These are phyloP conservation scores for Nyctibius bracteatus DNA, from an alignment of 2,113 vertebrate species.

Conservation along the genomic window DNA sequence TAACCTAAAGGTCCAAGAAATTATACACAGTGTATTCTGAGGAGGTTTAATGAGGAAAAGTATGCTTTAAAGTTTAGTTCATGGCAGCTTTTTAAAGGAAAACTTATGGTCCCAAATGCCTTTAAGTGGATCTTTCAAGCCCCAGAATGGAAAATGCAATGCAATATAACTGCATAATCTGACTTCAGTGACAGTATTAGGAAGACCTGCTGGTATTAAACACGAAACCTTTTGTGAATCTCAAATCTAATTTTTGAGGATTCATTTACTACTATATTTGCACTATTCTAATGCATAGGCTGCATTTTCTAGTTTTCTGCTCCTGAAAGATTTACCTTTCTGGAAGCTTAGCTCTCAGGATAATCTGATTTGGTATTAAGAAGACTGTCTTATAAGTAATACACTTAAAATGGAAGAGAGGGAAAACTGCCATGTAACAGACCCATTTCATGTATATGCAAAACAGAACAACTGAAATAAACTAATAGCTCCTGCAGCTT, in stretches of 20 bases:
- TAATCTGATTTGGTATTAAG: constrained; percentile 21
- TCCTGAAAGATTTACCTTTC: background rate
- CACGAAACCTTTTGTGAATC: background rate
- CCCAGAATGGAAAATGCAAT: background rate
- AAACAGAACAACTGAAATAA: constrained; percentile 12
- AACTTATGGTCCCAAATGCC: background rate
- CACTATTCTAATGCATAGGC: background rate
- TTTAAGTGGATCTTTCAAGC: background rate
- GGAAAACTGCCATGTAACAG: background rate
- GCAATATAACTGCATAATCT: background rate
- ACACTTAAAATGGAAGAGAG: background rate
- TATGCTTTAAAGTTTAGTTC: constrained; percentile 21
- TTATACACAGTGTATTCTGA: background rate
- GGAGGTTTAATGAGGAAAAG: constrained; percentile 12
- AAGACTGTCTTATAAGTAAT: background rate
- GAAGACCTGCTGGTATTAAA: background rate
- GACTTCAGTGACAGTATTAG: background rate
- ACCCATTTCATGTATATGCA: background rate
- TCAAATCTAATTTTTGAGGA: background rate
- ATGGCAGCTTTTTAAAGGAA: background rate
- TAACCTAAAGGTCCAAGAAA: background rate
- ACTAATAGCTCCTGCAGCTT: background rate
- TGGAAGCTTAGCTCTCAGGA: background rate
- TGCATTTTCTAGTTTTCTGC: background rate
- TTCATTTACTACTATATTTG: background rate